A percentile compares a stretch with the other conserved stretches of the same genome.
Evolutionary conservation across 2,888 invertebrate species (phyloP).

Genomic region (Idaea biselata): DNA sequence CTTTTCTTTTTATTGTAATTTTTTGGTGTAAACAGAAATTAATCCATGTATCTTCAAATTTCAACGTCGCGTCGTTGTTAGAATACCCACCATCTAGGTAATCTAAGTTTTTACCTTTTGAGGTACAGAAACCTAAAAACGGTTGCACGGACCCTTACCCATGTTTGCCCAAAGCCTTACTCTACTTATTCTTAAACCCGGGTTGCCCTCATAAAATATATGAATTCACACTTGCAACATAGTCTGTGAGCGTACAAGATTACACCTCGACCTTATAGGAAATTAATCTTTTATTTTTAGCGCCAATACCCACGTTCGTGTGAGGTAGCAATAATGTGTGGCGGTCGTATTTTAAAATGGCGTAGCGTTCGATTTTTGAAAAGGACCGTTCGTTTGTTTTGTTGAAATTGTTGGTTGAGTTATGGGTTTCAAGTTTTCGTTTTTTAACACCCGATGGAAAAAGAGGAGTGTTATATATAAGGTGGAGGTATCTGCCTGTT

Average conservation of each 20-base stretch:
- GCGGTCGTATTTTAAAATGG: constrained; percentile 65
- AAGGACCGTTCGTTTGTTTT: constrained; percentile 39
- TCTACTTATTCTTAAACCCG: not conserved
- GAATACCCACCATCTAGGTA: no score
- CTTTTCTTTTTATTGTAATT: no score
- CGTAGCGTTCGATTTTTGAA: constrained; percentile 57
- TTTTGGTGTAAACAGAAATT: no score
- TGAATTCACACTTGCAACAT: constrained; percentile 33
- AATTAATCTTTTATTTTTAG: constrained; percentile 76
- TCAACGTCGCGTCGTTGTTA: no score
- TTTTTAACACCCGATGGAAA: constrained; percentile 19
- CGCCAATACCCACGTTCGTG: constrained; percentile 56
- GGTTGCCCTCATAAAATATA: constrained; percentile 20
- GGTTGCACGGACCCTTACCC: not conserved
- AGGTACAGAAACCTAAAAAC: no score
- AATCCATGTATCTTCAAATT: no score
- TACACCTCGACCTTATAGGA: constrained; percentile 58
- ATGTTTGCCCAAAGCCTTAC: not conserved
- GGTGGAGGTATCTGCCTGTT: no score
- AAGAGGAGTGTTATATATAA: no score
- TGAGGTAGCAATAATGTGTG: constrained; percentile 56
- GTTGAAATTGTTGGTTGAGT: constrained; percentile 31
- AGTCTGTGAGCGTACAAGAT: constrained; percentile 42
- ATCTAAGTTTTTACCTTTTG: no score
- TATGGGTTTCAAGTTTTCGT: constrained; percentile 29